Percentiles rank a stretch among this genome's conserved stretches.
Conservation (phyloP, 2,113 vertebrate species). For the Nycticryphes semicollaris region DNA sequence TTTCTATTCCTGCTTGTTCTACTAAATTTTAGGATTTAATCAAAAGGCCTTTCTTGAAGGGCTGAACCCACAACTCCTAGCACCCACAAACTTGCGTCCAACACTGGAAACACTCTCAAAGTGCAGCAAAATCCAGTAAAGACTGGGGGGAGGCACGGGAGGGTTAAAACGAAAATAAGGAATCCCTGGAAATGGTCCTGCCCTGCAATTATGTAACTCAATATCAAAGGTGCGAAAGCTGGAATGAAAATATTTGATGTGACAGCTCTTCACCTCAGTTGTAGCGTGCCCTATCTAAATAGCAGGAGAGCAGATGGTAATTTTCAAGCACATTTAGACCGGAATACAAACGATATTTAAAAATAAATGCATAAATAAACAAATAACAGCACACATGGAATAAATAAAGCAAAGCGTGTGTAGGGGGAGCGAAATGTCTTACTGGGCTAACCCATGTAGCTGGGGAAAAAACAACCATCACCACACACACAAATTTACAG, state of each 20-base stretch:
- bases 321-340: slow-evolving; percentile 69
- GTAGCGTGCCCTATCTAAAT: slow-evolving; percentile 68
- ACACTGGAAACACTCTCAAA: not conserved
- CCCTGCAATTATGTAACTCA: slow-evolving; percentile 28
- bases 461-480: not conserved
- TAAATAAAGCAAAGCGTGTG: slow-evolving; percentile 31
- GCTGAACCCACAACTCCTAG: not conserved
- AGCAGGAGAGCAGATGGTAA: slow-evolving; percentile 75
- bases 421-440: not conserved
- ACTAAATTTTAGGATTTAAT: not conserved
- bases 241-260: slow-evolving; percentile 71
- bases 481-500: not conserved
- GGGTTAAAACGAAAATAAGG: slow-evolving; percentile 31
- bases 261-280: slow-evolving; percentile 76
- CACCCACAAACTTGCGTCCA: not conserved
- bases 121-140: not conserved
- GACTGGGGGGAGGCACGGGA: fast-evolving
- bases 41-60: not conserved
- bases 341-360: slow-evolving; percentile 63
- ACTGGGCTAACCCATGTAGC: not conserved
- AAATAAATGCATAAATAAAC: slow-evolving; percentile 69
- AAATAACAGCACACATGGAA: slow-evolving; percentile 58
- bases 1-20: not conserved
- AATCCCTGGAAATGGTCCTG: slow-evolving; percentile 50
- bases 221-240: slow-evolving; percentile 68